Evolutionary conservation across 2,113 vertebrate genomes (phyloP), one percentile per base, ranked within the genome.

Genomic region (Hemiprocne comata): DNA sequence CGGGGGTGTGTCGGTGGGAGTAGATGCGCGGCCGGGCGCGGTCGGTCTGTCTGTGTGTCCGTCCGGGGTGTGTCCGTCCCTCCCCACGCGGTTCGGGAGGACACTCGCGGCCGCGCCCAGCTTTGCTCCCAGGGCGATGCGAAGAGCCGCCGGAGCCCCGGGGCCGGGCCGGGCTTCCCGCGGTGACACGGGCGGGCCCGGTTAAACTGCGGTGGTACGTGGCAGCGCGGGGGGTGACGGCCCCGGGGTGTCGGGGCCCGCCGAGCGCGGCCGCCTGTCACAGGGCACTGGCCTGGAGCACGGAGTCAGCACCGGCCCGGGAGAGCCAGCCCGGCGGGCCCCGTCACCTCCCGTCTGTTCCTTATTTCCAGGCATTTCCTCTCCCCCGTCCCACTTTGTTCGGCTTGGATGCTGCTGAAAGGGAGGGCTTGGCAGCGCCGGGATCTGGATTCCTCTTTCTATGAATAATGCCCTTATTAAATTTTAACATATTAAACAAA

Each of bases 381-480:
- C 77, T 96, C 80, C 92, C 90, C 94, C 77, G 55, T 96, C 92
- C 96, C 93, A 92, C 55, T 96, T 95, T 93, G 82, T 95, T 97
- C 92, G 90, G 92, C 89, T 95, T 97, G 96, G 97, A 97, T 95
- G 94, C 94, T 93, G 90, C 95, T 95, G 92, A 94, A 97, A 96
- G 95, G 89, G 82, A 82, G 95, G 94, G 92, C 89, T 95, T 97
- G 96, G 94, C 95, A 97, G 80, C 82, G 57, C 88, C 20, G 65
- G 89, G 71, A 42, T 89, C 93, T 81, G 93, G 95, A 96, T 97
- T 96, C 95, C 95, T 94, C 95, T 94, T 94, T 88, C 96, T 25
- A 77, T 97, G 94, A 96, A 97, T 97, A 97, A 97, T 96, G 94
- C 93, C 92, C 92, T 96, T 93, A 96, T 97, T 96, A 96, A 95